Percentiles rank a stretch among this genome's conserved stretches.
phyloP scores from a whole-genome alignment of 2,797 vertebrate species.

The Nothura maculosa region DNA sequence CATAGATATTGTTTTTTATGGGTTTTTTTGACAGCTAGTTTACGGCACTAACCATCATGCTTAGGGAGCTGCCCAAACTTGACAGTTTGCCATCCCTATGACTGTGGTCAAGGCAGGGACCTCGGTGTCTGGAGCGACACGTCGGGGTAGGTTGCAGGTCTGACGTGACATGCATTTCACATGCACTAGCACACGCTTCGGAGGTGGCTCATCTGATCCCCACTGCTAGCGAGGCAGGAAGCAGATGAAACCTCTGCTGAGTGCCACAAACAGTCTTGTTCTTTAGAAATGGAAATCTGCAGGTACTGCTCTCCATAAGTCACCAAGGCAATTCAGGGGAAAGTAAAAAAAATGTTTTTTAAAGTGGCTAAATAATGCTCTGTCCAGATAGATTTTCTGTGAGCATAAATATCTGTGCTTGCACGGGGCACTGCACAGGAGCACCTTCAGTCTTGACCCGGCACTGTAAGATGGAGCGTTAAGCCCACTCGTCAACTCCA shows the following conservation, averaged over 20 bases:
- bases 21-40: neutral
- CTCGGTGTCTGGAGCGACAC: neutral
- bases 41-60: neutral
- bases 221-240: neutral
- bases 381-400: neutral
- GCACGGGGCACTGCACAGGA: neutral
- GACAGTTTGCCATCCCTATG: neutral
- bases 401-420: neutral
- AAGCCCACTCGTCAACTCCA: neutral
- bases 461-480: neutral
- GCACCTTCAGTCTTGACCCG: neutral
- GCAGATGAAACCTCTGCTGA: neutral
- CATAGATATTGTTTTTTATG: neutral
- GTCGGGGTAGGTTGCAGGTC: neutral
- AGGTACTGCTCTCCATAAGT: accelerated
- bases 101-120: neutral
- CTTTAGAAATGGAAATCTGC: neutral
- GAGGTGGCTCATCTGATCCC: neutral
- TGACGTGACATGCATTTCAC: neutral
- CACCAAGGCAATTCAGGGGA: neutral
- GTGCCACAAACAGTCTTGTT: neutral
- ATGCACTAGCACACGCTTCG: accelerated
- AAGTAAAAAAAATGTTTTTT: neutral
- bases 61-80: neutral
- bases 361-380: neutral